Evolutionary conservation across 92 coral and sea anemone species (phyloP), one percentile per base, ranked within the genome.

Genomic region (Phenganax stokvisi): DNA sequence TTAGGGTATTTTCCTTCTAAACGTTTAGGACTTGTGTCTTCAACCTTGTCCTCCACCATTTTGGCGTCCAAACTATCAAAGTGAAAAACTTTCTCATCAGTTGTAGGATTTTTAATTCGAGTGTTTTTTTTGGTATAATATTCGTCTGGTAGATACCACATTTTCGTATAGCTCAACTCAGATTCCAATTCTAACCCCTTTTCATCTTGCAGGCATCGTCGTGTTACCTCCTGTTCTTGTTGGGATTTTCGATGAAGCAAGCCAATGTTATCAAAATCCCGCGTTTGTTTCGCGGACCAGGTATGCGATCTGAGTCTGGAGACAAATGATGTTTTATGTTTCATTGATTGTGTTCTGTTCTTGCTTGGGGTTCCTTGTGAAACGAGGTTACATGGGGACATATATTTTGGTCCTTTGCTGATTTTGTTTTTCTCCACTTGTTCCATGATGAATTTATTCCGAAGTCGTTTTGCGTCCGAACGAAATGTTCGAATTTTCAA

Each of bases 251-350:
- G 31, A 53, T 68, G 70, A 64, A 68, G 16, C 47, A 37, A 68
- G 11, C 73, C 54, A 28, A 68, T 68, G 54, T 11, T 37, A 68
- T 68, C 73, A 68, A 68, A 68, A 13, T 68, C 73, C 12, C 53
- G 73, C 3, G 73, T 30, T 68, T 68, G 73, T 37, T 37, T 68
- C 37, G 73, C 53, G 31, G 73, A 68, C 73, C 73, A 68, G 73
- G 73, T 30, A 68, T 68, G 31, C 1, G 73, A 13, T 68, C 73
- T 68, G 73, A 68, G 52, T 12, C 73, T 51, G 17, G 73, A 68
- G 73, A 68, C 73, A 20, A 68, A 68, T 20, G 73, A 68, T 68
- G 12, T 68, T 65, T 65, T 10, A 10, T 17, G 15, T 17, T 17
- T 5, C 47, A 37, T 2, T 37, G 47, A 37, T 37, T 37, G 47